Percentiles rank a stretch among this genome's conserved stretches.
phyloP scores from a whole-genome alignment of 2,113 vertebrate genomes.

The Pterocles gutturalis region DNA sequence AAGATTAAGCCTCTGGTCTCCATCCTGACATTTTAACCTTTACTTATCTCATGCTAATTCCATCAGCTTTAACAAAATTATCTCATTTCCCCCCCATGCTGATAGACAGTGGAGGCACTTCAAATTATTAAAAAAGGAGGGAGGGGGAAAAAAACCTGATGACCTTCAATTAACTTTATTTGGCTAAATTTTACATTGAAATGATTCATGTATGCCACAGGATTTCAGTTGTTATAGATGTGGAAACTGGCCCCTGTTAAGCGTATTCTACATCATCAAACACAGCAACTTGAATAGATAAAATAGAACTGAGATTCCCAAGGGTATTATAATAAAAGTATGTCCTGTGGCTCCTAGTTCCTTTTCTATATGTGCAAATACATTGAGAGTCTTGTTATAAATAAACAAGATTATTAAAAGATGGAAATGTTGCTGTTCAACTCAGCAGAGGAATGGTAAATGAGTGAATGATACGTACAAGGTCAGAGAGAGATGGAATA shows the following conservation, averaged over 20 bases:
- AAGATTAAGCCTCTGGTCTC: not conserved
- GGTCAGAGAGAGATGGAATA: not conserved
- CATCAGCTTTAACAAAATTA: not conserved
- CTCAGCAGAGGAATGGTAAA: not conserved
- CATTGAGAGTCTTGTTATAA: not conserved
- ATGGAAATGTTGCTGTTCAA: not conserved
- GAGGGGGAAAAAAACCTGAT: not conserved
- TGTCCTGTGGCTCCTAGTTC: rapidly evolving
- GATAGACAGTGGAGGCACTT: not conserved
- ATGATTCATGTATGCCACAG: not conserved
- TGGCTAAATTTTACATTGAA: not conserved
- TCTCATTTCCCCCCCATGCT: not conserved
- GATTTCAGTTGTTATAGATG: not conserved
- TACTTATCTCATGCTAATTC: constrained; percentile 23
- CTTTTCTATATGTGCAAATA: not conserved
- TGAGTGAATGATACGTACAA: not conserved
- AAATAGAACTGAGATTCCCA: not conserved
- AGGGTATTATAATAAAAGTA: rapidly evolving
- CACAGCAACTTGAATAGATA: not conserved
- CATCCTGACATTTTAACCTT: constrained; percentile 16
- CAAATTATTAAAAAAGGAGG: not conserved
- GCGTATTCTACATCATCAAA: not conserved
- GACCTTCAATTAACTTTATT: constrained; percentile 38
- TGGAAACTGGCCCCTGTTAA: not conserved
- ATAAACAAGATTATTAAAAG: not conserved